Base-by-base conservation (phyloP, 2,888 invertebrate genomes). In the Yponomeuta cagnagella region DNA sequence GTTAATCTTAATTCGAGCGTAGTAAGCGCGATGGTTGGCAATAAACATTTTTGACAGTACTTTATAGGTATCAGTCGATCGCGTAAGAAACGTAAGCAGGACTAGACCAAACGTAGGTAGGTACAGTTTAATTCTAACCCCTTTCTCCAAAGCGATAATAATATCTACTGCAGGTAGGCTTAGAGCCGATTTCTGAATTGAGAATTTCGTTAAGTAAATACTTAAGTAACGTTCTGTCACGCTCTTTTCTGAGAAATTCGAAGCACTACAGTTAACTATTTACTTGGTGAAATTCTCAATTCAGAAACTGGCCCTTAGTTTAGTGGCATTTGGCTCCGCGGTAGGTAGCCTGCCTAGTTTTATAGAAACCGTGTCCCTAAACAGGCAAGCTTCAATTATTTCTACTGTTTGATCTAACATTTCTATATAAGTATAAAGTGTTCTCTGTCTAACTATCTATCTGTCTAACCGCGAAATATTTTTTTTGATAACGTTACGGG, bases 361-460 rank as follows among this genome's bases (percentile, higher is more conserved):
- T 63, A 63, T n/a, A n/a, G 63, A 23, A 23, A 6, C 10, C 1
- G 23, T 10, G 64, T 31, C 12, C 15, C 15, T 63, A 23, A 33
- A 6, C 65, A 65, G 65, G 31, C 33, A 65, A 65, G 33, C 65
- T 65, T 30, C 64, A 64, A 64, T 64, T 64, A 30, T n/a, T 10
- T 64, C 64, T 33, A 23, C 64, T 10, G 2, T 37, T 37, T 37
- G 5, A 23, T 23, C 23, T 23, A 23, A 23, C 0, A 23, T 23
- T 23, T 23, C 23, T 23, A 23, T 23, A 23, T 23, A 23, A 23
- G 23, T 23, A 23, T 23, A 23, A 23, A 23, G 23, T 23, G 23
- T 23, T 23, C 23, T 23, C 23, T 23, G 23, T 23, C 23, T 23
- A 23, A 23, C 23, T 23, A 23, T 23, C 23, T 23, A 23, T 23